Base-by-base conservation (phyloP, 1,140 invertebrate species). In the Tribolium madens region DNA sequence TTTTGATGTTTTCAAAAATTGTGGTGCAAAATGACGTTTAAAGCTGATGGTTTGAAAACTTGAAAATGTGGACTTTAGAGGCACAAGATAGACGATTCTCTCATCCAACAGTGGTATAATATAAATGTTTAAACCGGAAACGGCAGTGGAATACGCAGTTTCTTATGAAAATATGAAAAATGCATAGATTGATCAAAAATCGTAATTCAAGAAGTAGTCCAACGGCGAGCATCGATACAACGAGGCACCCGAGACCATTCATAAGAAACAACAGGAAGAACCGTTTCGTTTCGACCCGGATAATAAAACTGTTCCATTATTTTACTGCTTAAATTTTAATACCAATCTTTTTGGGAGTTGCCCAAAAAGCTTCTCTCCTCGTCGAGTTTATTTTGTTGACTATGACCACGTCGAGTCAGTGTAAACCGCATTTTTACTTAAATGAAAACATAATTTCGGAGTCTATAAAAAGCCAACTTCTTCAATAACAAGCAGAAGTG, bases 281-380 rank as follows among this genome's bases (percentile, higher is more conserved):
- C 69, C 52, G 15, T 77, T 26, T 57, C 52, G 53, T 73, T 77
- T 70, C 46, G 7, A 13, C 57, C 33, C 72, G 9, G 57, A 73
- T 77, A 77, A 77, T 77, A 77, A 77, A 77, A 77, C 57, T 68
- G 76, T 60, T 76, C 70, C 76, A 77, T 77, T 77, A 77, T 73
- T 47, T 47, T 60, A 77, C 71, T 77, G 71, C 36, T 77, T 36
- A 77, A 77, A 77, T 77, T 77, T 77, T 77, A 73, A 77, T 73
- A 72, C 71, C 76, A 50, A 73, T 73, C 71, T 74, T 36, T 77
- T 31, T 12, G 36, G 9, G 18, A 14, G 42, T 10, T 68, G 13
- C 31, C 60, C 15, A 71, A 71, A 31, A 12, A 33, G 64, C 26
- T 42, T 13, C 36, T 46, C 68, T 48, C 42, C 17, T 47, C 68